These are phyloP conservation scores for Lynx canadensis DNA, from an alignment of 2,113 vertebrate genomes.

Conservation along the genomic window DNA sequence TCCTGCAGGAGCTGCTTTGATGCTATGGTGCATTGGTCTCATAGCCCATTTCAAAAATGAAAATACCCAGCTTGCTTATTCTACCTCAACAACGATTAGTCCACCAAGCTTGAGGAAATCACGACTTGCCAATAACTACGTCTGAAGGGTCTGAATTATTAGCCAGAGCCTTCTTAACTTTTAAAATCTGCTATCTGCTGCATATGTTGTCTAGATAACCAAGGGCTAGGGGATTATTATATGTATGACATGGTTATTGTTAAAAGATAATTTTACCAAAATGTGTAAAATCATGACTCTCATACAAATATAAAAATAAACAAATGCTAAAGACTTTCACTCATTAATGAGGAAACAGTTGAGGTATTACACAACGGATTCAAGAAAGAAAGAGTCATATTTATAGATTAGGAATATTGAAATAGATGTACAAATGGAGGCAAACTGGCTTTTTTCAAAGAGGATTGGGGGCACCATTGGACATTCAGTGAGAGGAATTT, in stretches of 20 bases:
- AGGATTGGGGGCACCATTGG: not conserved
- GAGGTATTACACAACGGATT: not conserved
- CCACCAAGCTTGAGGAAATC: conserved; percentile 56
- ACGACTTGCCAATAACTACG: conserved; percentile 73
- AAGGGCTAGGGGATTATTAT: conserved; percentile 30
- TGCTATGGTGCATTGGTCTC: conserved; percentile 59
- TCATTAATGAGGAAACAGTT: not conserved
- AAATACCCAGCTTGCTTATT: conserved; percentile 75
- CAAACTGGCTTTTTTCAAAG: not conserved
- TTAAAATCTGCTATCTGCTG: conserved; percentile 56
- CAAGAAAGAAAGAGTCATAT: not conserved
- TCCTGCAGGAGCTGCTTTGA: conserved; percentile 75
- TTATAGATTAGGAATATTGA: not conserved
- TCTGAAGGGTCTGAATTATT: conserved; percentile 71
- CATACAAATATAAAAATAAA: conserved; percentile 18
- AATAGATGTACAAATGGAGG: conserved; percentile 2
- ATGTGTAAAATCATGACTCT: not conserved
- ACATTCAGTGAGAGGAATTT: not conserved
- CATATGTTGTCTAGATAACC: not conserved
- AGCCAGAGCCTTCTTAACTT: conserved; percentile 66
- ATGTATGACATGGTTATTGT: conserved; percentile 54
- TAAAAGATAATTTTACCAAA: conserved; percentile 20
- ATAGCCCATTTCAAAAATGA: conserved; percentile 79
- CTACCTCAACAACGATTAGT: conserved; percentile 69
- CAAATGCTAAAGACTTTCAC: conserved; percentile 7